Conservation (phyloP, 2,888 invertebrate genomes). For the Acrocera orbiculus region DNA sequence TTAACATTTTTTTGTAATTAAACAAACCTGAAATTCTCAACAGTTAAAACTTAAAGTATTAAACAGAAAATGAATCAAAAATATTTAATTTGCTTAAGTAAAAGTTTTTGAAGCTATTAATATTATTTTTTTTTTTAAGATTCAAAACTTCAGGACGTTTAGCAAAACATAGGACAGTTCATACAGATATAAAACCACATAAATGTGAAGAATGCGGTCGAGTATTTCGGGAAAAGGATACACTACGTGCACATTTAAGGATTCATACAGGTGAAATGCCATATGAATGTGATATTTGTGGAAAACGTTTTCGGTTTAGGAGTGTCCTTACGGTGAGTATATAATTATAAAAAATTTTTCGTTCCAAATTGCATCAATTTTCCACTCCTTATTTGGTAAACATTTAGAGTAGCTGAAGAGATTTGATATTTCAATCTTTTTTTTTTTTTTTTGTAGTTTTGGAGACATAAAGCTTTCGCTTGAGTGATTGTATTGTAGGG, state of each 20-base stretch:
- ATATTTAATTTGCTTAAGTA: not conserved
- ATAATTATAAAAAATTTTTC: not conserved
- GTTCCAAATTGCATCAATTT: no score
- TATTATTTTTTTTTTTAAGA: conserved; percentile 11
- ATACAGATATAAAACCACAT: conserved; percentile 41
- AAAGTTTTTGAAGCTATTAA: not conserved
- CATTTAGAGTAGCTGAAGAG: no score
- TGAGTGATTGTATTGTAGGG: no score
- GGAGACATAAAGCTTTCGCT: no score
- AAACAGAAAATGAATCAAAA: not conserved
- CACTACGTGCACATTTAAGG: conserved; percentile 53
- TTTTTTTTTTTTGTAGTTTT: no score
- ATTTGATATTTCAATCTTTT: no score
- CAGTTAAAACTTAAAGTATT: not conserved
- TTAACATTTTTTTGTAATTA: no score
- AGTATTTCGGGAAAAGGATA: conserved; percentile 48
- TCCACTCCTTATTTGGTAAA: no score
- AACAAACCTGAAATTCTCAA: conserved; percentile 2
- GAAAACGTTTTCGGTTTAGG: conserved; percentile 57
- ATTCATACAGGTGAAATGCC: conserved; percentile 67
- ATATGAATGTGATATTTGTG: conserved; percentile 55
- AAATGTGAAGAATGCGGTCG: conserved; percentile 42
- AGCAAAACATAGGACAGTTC: conserved; percentile 35
- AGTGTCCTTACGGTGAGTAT: conserved; percentile 45
- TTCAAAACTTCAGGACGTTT: conserved; percentile 19